A percentile compares a stretch with the other conserved stretches of the same genome.
Conservation (phyloP, 1,140 invertebrate species). For the Lordiphosa collinella region DNA sequence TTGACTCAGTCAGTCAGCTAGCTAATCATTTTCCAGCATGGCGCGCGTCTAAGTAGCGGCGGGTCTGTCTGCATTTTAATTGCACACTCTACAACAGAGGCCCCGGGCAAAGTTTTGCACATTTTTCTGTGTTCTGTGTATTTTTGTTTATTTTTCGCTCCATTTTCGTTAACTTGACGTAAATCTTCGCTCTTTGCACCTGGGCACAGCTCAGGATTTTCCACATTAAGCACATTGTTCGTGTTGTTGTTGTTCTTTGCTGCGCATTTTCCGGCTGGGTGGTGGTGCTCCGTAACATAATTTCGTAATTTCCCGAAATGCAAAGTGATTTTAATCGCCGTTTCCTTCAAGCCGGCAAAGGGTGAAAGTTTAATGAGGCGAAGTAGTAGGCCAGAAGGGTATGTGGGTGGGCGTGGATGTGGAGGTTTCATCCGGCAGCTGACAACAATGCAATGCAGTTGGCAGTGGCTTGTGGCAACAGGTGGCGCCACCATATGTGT, state of each 20-base stretch:
- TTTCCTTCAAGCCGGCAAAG: slow-evolving; percentile 30
- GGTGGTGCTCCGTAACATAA: slow-evolving; percentile 47
- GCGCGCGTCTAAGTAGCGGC: slow-evolving; percentile 33
- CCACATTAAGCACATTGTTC: slow-evolving; percentile 17
- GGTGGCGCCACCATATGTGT: slow-evolving; percentile 12
- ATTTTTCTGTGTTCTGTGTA: slow-evolving; percentile 12
- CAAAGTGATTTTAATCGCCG: slow-evolving; percentile 72
- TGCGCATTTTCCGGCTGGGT: slow-evolving; percentile 59
- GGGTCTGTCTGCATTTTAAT: slow-evolving; percentile 59
- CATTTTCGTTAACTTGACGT: slow-evolving; percentile 34
- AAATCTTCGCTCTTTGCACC: slow-evolving; percentile 47
- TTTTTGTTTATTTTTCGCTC: slow-evolving; percentile 17
- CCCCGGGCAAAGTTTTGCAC: slow-evolving; percentile 44
- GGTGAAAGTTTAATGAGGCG: too few relatives aligned
- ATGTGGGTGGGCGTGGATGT: slow-evolving; percentile 1
- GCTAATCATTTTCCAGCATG: slow-evolving; percentile 58
- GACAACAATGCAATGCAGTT: slow-evolving; percentile 36
- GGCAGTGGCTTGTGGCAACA: slow-evolving; percentile 29
- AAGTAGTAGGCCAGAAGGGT: background rate
- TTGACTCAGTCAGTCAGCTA: slow-evolving; percentile 37
- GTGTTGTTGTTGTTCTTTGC: slow-evolving; percentile 11
- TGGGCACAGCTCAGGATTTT: slow-evolving; percentile 37
- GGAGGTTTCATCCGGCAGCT: slow-evolving; percentile 7
- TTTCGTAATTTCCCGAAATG: slow-evolving; percentile 68
- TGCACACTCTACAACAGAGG: slow-evolving; percentile 15